Base-by-base conservation (phyloP, 2,113 vertebrate species). In the Cichladusa arquata region DNA sequence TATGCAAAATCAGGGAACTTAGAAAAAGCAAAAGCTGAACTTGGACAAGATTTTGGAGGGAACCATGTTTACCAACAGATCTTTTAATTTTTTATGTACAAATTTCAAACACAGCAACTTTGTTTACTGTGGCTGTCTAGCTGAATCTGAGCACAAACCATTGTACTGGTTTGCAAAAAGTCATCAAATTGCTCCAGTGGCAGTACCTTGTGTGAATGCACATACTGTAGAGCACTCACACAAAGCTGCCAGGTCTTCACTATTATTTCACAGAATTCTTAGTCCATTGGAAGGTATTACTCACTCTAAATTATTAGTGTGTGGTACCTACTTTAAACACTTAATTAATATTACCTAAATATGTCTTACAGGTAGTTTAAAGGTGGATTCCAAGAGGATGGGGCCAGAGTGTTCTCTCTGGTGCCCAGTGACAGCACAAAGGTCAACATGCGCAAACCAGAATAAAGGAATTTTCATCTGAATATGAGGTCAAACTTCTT, bases 151-250 rank as follows among this genome's bases (percentile, higher is more conserved):
- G 38, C 20, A 71, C 34, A 67, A 79, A 40, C 4, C 2, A 1
- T 34, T 24, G 11, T 24, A 45, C 23, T 56, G 9, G 13, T 66
- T 76, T 88, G n/a, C 31, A 29, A 57, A 79, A 90, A n/a, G 17
- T 8, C 26, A 34, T 58, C n/a, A 42, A 15, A 72, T 34, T 62
- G 5, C 18, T 56, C 25, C 33, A 48, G 9, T 51, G 33, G 28
- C 17, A 50, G 6, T 60, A 15, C 11, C 34, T 50, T 31, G 3
- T 54, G 36, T 0, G 0, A 31, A 16, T 31, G 9, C 4, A 7
- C 19, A 2, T 45, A 19, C 12, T 45, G 12, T 9, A 51, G 17
- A 28, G 19, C 23, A 44, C 14, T 64, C 13, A 11, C 3, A 61
- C 9, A 48, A 4, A 9, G 8, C 7, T 56, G 14, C 10, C 18